Evolutionary conservation across 2,888 invertebrate genomes (phyloP).

Genomic region (Labia minor): DNA sequence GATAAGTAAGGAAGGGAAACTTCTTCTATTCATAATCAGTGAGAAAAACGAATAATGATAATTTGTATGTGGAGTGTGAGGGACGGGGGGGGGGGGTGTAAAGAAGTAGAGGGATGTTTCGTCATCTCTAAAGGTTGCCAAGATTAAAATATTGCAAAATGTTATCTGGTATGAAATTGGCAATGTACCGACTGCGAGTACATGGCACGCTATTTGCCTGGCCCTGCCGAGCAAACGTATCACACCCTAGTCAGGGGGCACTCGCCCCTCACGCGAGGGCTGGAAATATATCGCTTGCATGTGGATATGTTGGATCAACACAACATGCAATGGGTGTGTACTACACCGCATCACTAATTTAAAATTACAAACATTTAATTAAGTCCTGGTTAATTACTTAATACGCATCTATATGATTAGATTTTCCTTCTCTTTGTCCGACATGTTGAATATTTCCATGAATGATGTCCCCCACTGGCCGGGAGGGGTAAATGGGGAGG

Average conservation of each 20-base stretch:
- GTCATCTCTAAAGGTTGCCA: too few relatives aligned
- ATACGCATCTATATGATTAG: background rate
- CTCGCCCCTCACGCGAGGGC: background rate
- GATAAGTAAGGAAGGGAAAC: too few relatives aligned
- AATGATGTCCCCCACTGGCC: background rate
- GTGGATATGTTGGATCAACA: slow-evolving; percentile 13
- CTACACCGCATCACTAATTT: slow-evolving; percentile 13
- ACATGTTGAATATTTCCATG: background rate
- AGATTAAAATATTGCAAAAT: background rate
- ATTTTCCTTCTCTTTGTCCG: background rate
- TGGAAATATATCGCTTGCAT: slow-evolving; percentile 5
- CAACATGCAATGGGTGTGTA: slow-evolving; percentile 5
- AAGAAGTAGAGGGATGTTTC: too few relatives aligned
- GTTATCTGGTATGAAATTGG: slow-evolving; percentile 7
- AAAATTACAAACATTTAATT: slow-evolving; percentile 13
- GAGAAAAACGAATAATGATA: too few relatives aligned
- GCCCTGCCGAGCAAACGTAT: background rate
- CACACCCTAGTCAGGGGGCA: background rate
- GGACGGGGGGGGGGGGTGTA: too few relatives aligned
- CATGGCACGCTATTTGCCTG: background rate
- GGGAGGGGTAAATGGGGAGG: too few relatives aligned
- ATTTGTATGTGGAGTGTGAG: too few relatives aligned
- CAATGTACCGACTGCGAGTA: background rate
- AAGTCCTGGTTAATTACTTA: background rate
- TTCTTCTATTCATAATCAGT: too few relatives aligned